Percentiles rank a stretch among this genome's conserved stretches.
phyloP scores from a whole-genome alignment of 2,888 invertebrate genomes.

The Allygus modestus region DNA sequence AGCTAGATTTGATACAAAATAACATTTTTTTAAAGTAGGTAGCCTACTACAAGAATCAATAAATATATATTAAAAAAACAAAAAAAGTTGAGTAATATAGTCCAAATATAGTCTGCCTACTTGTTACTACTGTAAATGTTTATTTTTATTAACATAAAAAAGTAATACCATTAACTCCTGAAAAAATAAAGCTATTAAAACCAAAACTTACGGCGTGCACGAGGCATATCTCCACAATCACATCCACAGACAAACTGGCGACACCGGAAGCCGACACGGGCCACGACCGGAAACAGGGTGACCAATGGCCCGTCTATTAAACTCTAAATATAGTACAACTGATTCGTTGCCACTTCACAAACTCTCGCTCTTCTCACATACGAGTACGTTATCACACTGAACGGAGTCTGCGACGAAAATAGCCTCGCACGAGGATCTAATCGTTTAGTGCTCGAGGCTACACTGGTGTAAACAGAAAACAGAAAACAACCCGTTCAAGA shows the following conservation, averaged over 20 bases:
- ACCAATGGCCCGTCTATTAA: constrained; percentile 38
- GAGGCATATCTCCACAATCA: not conserved
- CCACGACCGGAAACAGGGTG: constrained; percentile 25
- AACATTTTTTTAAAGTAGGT: too few relatives aligned
- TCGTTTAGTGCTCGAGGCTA: constrained; percentile 6
- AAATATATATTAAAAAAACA: too few relatives aligned
- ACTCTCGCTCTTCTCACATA: constrained; percentile 5
- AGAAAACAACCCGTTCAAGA: too few relatives aligned
- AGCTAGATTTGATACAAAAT: too few relatives aligned
- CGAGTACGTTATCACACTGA: too few relatives aligned
- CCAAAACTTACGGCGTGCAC: not conserved
- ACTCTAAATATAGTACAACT: constrained; percentile 37
- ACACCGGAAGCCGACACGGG: constrained; percentile 16
- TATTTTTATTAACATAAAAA: too few relatives aligned
- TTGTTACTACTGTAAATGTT: too few relatives aligned
- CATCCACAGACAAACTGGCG: not conserved
- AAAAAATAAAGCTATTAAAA: too few relatives aligned
- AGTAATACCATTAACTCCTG: too few relatives aligned
- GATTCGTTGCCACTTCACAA: constrained; percentile 6
- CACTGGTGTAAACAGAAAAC: constrained; percentile 1
- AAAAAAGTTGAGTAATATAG: too few relatives aligned
- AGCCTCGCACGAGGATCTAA: constrained; percentile 15
- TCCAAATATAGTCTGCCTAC: too few relatives aligned
- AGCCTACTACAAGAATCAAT: too few relatives aligned
- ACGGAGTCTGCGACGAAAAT: not conserved